Conservation (phyloP, 1,140 invertebrate species). For the Drosophila rhopaloa region DNA sequence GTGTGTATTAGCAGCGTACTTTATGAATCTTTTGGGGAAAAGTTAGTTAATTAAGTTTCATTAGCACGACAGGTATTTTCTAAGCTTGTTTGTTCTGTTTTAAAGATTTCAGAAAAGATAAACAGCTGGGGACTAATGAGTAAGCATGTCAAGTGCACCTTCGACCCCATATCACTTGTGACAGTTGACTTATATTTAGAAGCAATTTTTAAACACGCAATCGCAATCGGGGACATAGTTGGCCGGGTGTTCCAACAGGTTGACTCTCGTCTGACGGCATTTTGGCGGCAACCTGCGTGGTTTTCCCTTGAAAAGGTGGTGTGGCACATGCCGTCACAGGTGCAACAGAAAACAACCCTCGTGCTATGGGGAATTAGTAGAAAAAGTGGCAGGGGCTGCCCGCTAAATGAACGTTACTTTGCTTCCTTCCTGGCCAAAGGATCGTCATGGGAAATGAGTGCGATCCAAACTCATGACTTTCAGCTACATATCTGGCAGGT, state of each 20-base stretch:
- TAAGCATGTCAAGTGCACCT: conserved; percentile 24
- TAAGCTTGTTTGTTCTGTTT: conserved; percentile 6
- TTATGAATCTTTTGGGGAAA: not conserved
- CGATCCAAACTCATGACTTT: conserved; percentile 33
- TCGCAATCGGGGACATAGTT: conserved; percentile 46
- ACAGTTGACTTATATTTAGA: conserved; percentile 15
- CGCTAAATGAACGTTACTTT: conserved; percentile 41
- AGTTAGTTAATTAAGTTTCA: conserved; percentile 18
- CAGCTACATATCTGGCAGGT: conserved; percentile 25
- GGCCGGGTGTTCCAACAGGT: conserved; percentile 64
- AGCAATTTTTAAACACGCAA: conserved; percentile 43
- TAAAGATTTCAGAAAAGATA: conserved; percentile 15
- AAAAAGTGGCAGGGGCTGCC: conserved; percentile 8
- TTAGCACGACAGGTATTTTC: no score
- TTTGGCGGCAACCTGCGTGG: conserved; percentile 64
- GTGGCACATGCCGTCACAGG: conserved; percentile 71
- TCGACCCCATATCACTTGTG: conserved; percentile 4
- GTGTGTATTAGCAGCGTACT: not conserved
- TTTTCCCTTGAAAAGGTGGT: conserved; percentile 11
- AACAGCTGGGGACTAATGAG: conserved; percentile 20
- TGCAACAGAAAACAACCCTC: conserved; percentile 68
- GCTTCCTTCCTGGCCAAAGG: conserved; percentile 23
- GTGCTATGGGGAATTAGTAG: conserved; percentile 1
- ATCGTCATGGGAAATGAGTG: conserved; percentile 70
- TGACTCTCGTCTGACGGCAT: conserved; percentile 43